Conservation (phyloP, 2,888 invertebrate species). For the Osmoderma eremita region DNA sequence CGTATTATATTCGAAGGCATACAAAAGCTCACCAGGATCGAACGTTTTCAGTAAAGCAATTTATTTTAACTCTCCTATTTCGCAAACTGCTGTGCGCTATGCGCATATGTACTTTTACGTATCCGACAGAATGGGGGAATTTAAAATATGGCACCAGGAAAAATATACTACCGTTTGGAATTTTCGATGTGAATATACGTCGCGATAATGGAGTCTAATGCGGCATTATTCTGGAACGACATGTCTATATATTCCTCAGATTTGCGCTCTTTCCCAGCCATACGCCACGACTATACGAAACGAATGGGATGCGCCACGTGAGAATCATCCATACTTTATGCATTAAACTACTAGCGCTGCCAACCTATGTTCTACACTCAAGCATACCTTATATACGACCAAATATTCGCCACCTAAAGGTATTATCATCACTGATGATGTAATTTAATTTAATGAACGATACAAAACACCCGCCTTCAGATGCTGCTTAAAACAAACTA, state of each 20-base stretch:
- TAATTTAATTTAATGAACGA: constrained; percentile 11
- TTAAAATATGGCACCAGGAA: background rate
- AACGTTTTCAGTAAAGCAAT: too few species aligned
- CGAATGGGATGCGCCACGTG: background rate
- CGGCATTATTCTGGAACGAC: background rate
- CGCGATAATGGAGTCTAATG: constrained; percentile 12
- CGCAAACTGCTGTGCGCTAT: too few species aligned
- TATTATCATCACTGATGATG: background rate
- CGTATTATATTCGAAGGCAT: too few species aligned
- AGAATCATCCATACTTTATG: constrained; percentile 9
- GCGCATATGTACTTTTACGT: too few species aligned
- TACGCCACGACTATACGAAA: too few species aligned
- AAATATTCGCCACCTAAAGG: background rate
- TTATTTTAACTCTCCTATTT: too few species aligned
- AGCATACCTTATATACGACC: background rate
- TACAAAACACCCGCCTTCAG: background rate
- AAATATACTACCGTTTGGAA: background rate
- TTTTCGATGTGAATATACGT: background rate
- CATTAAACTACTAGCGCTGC: background rate
- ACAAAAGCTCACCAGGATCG: too few species aligned
- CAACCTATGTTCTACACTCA: background rate
- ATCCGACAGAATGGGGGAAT: background rate
- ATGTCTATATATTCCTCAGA: background rate
- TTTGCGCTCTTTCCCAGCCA: background rate
- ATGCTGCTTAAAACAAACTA: background rate